These are phyloP conservation scores for Rhinichthys klamathensis DNA, from an alignment of 2,113 vertebrate genomes.

Conservation along the genomic window DNA sequence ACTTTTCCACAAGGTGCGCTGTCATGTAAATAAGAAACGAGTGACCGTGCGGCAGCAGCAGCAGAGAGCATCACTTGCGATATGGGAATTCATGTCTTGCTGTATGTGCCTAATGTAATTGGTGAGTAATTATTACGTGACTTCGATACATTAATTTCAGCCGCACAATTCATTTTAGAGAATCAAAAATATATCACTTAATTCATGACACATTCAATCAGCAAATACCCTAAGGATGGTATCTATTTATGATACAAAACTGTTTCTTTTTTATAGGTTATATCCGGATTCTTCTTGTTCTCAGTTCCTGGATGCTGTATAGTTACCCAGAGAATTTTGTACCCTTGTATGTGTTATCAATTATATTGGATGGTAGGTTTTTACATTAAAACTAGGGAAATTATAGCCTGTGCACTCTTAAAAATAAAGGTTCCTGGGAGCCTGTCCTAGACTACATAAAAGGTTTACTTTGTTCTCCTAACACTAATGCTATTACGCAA, in stretches of 20 bases:
- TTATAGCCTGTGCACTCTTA: not conserved
- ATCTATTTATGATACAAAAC: not conserved
- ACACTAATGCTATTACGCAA: too few relatives aligned
- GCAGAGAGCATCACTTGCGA: not conserved
- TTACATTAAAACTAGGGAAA: not conserved
- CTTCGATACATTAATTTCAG: not conserved
- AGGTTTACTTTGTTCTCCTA: too few relatives aligned
- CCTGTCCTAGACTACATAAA: too few relatives aligned
- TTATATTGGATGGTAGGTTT: constrained; percentile 69
- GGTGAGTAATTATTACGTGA: constrained; percentile 14
- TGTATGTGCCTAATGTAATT: constrained; percentile 48
- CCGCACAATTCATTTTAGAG: not conserved
- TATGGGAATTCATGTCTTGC: constrained; percentile 28
- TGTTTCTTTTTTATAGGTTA: constrained; percentile 65
- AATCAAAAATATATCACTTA: not conserved
- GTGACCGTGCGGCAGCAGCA: not conserved
- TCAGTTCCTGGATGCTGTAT: constrained; percentile 59
- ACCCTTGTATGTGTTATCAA: constrained; percentile 53
- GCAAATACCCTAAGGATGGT: not conserved
- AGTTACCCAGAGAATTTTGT: constrained; percentile 60
- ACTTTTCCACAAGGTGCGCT: not conserved
- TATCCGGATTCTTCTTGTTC: constrained; percentile 63
- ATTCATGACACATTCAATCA: not conserved
- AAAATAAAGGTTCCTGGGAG: not conserved
- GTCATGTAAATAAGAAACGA: not conserved